Percentiles rank a stretch among this genome's conserved stretches.
phyloP scores from a whole-genome alignment of 2,797 vertebrate genomes.

The Allobates femoralis region DNA sequence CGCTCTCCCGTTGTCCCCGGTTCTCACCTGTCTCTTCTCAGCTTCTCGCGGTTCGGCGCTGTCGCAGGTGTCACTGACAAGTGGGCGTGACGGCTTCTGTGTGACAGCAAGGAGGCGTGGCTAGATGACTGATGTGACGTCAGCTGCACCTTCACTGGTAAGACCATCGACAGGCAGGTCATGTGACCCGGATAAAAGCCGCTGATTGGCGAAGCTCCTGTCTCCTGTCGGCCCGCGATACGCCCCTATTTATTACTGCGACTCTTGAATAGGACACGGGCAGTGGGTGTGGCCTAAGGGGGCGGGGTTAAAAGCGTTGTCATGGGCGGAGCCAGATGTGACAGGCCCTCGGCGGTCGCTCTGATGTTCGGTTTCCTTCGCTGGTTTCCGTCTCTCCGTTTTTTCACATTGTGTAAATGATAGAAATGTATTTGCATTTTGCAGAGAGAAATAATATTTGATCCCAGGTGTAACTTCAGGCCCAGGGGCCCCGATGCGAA shows the following conservation, averaged over 20 bases:
- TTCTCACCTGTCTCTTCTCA: background rate
- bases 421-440: too few species aligned
- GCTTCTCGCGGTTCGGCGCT: too few species aligned
- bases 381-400: too few species aligned
- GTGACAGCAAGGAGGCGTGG: constrained; percentile 24
- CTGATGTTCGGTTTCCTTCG: too few species aligned
- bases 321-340: background rate
- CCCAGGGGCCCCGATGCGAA: too few species aligned
- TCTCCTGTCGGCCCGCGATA: constrained; percentile 9
- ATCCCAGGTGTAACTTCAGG: too few species aligned
- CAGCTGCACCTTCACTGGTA: background rate
- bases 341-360: too few species aligned
- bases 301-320: background rate
- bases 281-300: background rate
- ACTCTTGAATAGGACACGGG: too few species aligned
- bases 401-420: too few species aligned
- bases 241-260: background rate
- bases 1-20: background rate
- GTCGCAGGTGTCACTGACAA: constrained; percentile 11
- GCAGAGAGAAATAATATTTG: too few species aligned
- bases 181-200: background rate
- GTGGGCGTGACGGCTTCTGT: background rate
- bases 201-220: background rate
- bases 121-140: constrained; percentile 53
- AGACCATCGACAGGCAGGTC: constrained; percentile 15